Conservation (phyloP, 2,797 vertebrate genomes). For the Enteromius unitaeniatus region DNA sequence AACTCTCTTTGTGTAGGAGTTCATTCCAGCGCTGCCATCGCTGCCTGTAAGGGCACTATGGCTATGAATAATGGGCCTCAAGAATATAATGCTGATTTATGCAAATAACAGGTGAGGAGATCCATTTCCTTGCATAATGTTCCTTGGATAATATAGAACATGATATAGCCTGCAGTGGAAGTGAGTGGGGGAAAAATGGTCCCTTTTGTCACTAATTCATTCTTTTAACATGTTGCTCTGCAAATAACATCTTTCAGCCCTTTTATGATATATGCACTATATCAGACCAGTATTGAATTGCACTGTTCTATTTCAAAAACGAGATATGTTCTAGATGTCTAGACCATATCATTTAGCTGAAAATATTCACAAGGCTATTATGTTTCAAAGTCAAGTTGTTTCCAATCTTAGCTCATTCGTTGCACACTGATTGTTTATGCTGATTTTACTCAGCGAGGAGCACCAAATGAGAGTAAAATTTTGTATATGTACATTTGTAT, state of each 20-base stretch:
- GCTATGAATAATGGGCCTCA: constrained; percentile 41
- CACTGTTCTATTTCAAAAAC: background rate
- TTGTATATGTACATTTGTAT: background rate
- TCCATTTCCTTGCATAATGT: constrained; percentile 32
- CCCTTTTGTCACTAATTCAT: constrained; percentile 30
- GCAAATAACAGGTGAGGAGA: constrained; percentile 43
- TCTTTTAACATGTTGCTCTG: constrained; percentile 13
- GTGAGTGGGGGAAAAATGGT: background rate
- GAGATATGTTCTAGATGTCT: background rate
- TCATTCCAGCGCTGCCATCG: constrained; percentile 10
- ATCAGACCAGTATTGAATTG: background rate
- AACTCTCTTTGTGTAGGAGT: constrained; percentile 57
- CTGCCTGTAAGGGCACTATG: background rate
- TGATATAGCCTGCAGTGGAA: constrained; percentile 11
- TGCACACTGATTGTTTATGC: background rate
- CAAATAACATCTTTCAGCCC: background rate
- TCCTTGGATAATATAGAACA: constrained; percentile 22
- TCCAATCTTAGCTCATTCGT: background rate
- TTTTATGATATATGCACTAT: background rate
- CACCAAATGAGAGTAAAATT: background rate
- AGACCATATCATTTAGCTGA: background rate
- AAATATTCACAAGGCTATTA: background rate
- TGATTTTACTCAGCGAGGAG: no score
- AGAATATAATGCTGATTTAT: constrained; percentile 49
- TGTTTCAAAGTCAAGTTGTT: background rate